Evolutionary conservation across 2,113 vertebrate genomes (phyloP).

Genomic region (Boulengeromyrus knoepffleri): DNA sequence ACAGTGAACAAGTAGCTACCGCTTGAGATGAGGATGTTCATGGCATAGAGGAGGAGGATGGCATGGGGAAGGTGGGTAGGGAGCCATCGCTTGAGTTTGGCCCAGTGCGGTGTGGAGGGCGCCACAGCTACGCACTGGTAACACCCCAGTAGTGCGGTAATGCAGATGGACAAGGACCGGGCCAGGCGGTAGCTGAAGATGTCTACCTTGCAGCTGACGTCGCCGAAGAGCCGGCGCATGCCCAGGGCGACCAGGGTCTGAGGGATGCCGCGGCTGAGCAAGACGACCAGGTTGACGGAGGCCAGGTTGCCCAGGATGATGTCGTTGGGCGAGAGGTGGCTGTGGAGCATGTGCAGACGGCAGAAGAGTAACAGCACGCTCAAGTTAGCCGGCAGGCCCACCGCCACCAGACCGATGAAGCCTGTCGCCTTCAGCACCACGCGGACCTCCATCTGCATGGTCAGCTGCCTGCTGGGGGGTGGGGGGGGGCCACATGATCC

Average conservation of each 20-base stretch:
- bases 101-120: conserved; percentile 21
- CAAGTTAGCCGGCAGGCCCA: conserved; percentile 43
- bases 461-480: neutral
- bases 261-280: conserved; percentile 34
- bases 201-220: conserved; percentile 29
- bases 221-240: conserved; percentile 15
- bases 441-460: conserved; percentile 28
- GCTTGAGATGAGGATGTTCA: conserved; percentile 25
- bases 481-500: neutral
- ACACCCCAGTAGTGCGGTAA: conserved; percentile 36
- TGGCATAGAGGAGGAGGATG: conserved; percentile 31
- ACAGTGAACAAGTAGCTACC: conserved; percentile 22
- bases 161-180: conserved; percentile 39
- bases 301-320: conserved; percentile 35
- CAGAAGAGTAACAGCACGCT: conserved; percentile 34
- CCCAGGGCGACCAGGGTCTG: conserved; percentile 28
- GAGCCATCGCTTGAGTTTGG: conserved; percentile 25
- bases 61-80: conserved; percentile 21
- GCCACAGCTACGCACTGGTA: conserved; percentile 38
- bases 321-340: conserved; percentile 30
- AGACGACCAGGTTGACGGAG: conserved; percentile 35
- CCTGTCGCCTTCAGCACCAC: conserved; percentile 30
- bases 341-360: conserved; percentile 19
- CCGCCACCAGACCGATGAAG: conserved; percentile 33
- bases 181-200: conserved; percentile 35